phyloP scores from a whole-genome alignment of 2,113 vertebrate genomes.

The Chionis minor region DNA sequence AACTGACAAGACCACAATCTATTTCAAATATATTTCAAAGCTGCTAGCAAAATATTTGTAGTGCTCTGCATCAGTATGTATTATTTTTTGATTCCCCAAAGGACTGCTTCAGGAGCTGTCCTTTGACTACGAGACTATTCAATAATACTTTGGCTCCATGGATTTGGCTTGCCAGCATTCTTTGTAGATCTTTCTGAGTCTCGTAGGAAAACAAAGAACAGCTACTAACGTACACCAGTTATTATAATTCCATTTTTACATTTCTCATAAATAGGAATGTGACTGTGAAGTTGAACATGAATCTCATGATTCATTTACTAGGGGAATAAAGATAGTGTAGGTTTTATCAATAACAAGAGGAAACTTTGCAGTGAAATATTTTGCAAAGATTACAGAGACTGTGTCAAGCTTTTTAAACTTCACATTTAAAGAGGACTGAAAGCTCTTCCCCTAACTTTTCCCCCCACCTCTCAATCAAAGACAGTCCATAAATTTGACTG shows the following conservation, averaged over 20 bases:
- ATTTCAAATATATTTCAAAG: neutral
- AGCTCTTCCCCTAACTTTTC: neutral
- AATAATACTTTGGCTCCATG: neutral
- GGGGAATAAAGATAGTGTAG: neutral
- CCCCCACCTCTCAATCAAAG: neutral
- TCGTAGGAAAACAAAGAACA: neutral
- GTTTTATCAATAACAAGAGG: neutral
- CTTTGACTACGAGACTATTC: neutral
- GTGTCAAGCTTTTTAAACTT: neutral
- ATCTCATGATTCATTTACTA: neutral
- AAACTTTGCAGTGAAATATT: neutral
- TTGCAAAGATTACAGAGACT: neutral
- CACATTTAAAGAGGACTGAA: neutral
- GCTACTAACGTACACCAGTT: neutral
- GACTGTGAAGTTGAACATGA: neutral
- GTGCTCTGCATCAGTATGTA: neutral
- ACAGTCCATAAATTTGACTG: neutral
- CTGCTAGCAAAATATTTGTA: neutral
- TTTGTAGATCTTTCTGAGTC: neutral
- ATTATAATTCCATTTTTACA: neutral
- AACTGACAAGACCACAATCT: neutral
- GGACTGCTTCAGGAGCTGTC: neutral
- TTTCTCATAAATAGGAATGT: neutral
- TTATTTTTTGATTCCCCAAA: neutral
- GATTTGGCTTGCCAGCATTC: neutral